These are phyloP conservation scores for Lasaia peninsularis DNA, from an alignment of 1,140 invertebrate genomes.

Conservation along the genomic window DNA sequence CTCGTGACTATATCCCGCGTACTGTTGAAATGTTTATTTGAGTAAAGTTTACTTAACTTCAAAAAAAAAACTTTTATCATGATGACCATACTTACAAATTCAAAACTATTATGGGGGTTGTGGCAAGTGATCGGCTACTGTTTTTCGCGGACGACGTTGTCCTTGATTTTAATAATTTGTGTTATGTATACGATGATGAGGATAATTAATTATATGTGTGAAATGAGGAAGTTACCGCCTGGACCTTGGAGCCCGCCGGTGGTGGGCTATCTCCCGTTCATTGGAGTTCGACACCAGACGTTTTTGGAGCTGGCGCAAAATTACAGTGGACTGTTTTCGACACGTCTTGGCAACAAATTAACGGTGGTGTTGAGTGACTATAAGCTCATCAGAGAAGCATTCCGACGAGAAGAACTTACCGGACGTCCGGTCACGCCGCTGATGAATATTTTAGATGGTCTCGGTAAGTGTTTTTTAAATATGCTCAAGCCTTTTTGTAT, in stretches of 20 bases:
- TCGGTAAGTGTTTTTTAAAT: constrained; percentile 82
- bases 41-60: constrained; percentile 26
- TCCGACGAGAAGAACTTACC: constrained; percentile 90
- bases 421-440: constrained; percentile 90
- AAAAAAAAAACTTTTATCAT: constrained; percentile 45
- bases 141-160: constrained; percentile 48
- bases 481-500: background rate
- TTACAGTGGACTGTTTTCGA: constrained; percentile 90
- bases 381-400: constrained; percentile 89
- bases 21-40: constrained; percentile 53
- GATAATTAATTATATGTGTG: constrained; percentile 76
- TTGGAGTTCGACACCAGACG: constrained; percentile 87
- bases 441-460: constrained; percentile 91
- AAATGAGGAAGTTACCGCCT: constrained; percentile 83
- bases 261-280: constrained; percentile 88
- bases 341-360: constrained; percentile 87
- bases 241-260: constrained; percentile 91
- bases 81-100: constrained; percentile 57
- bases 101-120: constrained; percentile 61
- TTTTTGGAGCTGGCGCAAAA: constrained; percentile 85
- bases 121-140: constrained; percentile 58
- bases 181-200: constrained; percentile 71
- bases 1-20: constrained; percentile 52
- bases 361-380: constrained; percentile 92
- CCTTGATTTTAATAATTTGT: constrained; percentile 77